Conservation (phyloP, 2,888 invertebrate species). For the Chymomyza amoena region DNA sequence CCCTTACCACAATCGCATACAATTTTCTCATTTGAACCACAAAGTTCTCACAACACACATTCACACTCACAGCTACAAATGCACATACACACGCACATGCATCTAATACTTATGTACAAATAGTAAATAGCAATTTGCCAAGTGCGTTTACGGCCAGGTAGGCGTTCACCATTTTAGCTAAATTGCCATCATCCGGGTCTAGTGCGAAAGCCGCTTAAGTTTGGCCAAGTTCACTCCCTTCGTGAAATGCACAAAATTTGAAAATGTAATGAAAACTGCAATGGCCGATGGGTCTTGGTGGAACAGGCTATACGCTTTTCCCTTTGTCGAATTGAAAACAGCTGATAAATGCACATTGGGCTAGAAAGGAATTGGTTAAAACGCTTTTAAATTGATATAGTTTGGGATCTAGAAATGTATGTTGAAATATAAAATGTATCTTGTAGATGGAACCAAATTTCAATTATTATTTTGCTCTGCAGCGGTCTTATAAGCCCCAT, state of each 20-base stretch:
- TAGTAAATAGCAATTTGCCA: conserved; percentile 65
- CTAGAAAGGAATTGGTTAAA: not conserved
- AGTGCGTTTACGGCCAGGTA: conserved; percentile 68
- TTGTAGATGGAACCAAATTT: too few species aligned
- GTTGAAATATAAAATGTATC: too few species aligned
- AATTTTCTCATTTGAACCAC: conserved; percentile 70
- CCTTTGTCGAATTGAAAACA: conserved; percentile 43
- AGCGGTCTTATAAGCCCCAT: too few species aligned
- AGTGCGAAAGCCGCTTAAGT: conserved; percentile 64
- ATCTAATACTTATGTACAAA: conserved; percentile 42
- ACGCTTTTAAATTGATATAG: too few species aligned
- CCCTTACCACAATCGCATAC: conserved; percentile 63
- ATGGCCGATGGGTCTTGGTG: not conserved
- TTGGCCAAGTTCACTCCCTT: not conserved
- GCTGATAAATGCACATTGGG: conserved; percentile 41
- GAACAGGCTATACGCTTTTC: not conserved
- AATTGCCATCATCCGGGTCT: conserved; percentile 63
- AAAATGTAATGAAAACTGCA: conserved; percentile 69
- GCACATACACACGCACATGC: conserved; percentile 47
- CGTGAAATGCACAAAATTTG: conserved; percentile 61
- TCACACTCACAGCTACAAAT: conserved; percentile 11
- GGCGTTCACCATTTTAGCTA: conserved; percentile 70
- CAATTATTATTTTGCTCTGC: too few species aligned
- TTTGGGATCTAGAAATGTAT: too few species aligned
- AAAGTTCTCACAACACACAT: conserved; percentile 27